Conservation (phyloP, 2,888 invertebrate species). For the Piscicola geometra region DNA sequence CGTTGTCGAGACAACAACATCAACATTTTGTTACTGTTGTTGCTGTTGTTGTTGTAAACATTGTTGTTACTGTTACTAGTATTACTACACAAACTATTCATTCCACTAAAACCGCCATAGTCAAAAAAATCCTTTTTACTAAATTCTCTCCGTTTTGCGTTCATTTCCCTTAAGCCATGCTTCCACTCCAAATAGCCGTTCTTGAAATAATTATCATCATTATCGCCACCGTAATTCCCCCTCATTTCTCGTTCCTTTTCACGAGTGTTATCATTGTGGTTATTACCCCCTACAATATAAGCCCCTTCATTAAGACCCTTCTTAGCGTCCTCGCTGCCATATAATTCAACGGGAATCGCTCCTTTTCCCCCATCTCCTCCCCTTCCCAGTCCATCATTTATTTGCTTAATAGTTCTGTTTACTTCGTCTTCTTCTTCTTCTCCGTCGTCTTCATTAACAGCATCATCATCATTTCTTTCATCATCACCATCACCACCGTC, state of each 20-base stretch:
- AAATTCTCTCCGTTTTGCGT: no score
- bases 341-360: background rate
- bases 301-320: background rate
- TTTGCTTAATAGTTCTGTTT: background rate
- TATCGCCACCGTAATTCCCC: background rate
- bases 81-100: no score
- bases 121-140: no score
- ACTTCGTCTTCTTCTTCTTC: background rate
- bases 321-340: background rate
- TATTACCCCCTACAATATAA: background rate
- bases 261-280: background rate
- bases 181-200: background rate
- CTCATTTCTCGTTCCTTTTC: background rate
- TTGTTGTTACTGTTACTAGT: no score
- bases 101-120: no score
- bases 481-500: background rate
- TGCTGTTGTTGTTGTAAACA: background rate
- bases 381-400: no score
- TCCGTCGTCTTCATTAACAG: background rate
- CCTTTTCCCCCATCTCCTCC: no score
- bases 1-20: conserved; percentile 16
- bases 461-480: background rate
- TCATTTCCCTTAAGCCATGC: no score
- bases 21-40: background rate
- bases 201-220: background rate